These are phyloP conservation scores for Tragelaphus buxtoni DNA, from an alignment of 2,113 vertebrate genomes.

Conservation along the genomic window DNA sequence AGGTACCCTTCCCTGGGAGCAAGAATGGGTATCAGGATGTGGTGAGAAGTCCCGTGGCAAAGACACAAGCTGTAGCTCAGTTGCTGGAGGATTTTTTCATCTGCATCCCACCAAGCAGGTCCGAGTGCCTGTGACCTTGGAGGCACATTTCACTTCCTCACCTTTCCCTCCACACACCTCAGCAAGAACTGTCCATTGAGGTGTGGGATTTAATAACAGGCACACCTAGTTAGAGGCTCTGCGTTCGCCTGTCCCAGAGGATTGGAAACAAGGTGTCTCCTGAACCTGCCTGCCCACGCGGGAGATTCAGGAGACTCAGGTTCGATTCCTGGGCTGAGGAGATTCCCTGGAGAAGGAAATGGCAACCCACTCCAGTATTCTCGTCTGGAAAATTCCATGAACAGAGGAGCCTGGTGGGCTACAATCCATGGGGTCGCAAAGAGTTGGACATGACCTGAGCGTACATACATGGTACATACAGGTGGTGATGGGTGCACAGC, in stretches of 20 bases:
- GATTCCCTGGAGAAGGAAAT: not conserved
- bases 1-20: not conserved
- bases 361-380: not conserved
- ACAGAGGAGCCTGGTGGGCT: not conserved
- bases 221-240: not conserved
- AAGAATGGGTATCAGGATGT: not conserved
- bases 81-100: not conserved
- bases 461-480: not conserved
- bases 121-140: not conserved
- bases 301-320: not conserved
- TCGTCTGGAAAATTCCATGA: not conserved
- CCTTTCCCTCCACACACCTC: not conserved
- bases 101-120: not conserved
- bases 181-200: not conserved
- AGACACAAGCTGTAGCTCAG: not conserved
- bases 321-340: not conserved
- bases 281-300: not conserved
- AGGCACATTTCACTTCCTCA: not conserved
- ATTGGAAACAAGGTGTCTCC: not conserved
- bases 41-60: rapidly evolving
- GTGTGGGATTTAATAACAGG: not conserved
- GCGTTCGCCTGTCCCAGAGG: not conserved
- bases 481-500: rapidly evolving
- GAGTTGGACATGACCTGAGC: not conserved
- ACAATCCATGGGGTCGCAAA: not conserved